Evolutionary conservation across 2,113 vertebrate genomes (phyloP).

Genomic region (Addax nasomaculatus): DNA sequence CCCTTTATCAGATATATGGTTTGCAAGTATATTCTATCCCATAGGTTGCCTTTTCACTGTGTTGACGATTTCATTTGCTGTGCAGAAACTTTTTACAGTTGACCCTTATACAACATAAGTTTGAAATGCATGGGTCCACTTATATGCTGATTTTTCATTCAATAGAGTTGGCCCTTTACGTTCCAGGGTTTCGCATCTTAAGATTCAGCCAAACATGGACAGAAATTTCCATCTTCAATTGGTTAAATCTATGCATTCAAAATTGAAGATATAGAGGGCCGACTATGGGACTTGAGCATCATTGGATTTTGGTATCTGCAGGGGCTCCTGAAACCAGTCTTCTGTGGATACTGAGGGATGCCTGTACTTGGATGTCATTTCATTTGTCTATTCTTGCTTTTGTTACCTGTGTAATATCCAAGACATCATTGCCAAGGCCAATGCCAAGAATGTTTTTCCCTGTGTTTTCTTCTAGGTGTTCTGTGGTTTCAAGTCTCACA

Average conservation of each 20-base stretch:
- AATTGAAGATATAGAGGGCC: not conserved
- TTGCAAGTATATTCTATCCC: not conserved
- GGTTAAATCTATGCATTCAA: not conserved
- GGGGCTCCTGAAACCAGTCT: not conserved
- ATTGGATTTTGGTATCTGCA: not conserved
- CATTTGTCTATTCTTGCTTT: not conserved
- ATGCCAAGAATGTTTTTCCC: not conserved
- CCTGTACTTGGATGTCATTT: not conserved
- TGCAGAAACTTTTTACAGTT: not conserved
- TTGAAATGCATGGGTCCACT: not conserved
- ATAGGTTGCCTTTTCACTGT: not conserved
- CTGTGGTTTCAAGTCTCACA: not conserved
- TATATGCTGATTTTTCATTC: not conserved
- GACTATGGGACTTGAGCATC: not conserved
- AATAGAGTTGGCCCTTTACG: not conserved
- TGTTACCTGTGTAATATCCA: not conserved
- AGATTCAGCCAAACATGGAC: not conserved
- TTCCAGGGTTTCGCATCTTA: not conserved
- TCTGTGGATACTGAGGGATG: not conserved
- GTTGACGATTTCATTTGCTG: not conserved
- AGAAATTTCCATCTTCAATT: not conserved
- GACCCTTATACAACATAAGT: not conserved
- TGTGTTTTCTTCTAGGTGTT: not conserved
- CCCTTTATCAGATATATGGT: not conserved
- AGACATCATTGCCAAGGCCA: not conserved